Base-by-base conservation (phyloP, 2,888 invertebrate species). In the Ferdinandea cuprea region DNA sequence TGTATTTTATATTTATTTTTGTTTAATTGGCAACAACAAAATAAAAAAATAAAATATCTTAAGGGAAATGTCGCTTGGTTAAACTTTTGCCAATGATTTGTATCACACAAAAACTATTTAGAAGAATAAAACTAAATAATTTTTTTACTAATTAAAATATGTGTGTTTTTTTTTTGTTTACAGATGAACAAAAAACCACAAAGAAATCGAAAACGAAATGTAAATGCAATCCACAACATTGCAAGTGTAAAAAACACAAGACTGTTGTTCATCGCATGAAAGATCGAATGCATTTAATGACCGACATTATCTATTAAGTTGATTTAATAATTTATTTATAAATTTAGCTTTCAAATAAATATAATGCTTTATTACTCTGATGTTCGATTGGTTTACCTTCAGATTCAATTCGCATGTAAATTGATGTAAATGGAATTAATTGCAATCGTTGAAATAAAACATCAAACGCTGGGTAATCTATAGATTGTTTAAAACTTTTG, bases 221-320 rank as follows among this genome's bases (percentile, higher is more conserved):
- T 69, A 89, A 87, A 85, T 89, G 89, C 79, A 86, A 87, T 15
- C 87, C 88, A 25, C 85, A 84, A 17, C 85, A 85, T 32, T 89
- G 89, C 76, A 89, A 88, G 69, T 89, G 89, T 73, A 86, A 80
- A 50, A 72, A 59, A 32, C 83, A 77, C 58, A 44, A 63, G 19
- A 54, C 77, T 13, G 46, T 83, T n/a, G 68, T 84, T 11, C 63
- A 50, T 46, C 83, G 63, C 8, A 59, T 79, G 13, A 84, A 65
- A 37, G 63, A 79, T 46, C 73, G 69, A 25, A 65, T 69, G 63
- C 73, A 73, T 15, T 59, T 84, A 52, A 63, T 79, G 50, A 68
- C 78, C 9, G 52, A 73, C 21, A 42, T 84, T 63, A 73, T 79
- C 46, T 84, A 84, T 52, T 84, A 48, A 66, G 28, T 25, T 52